phyloP scores from a whole-genome alignment of 2,113 vertebrate species.

The Nymphicus hollandicus region DNA sequence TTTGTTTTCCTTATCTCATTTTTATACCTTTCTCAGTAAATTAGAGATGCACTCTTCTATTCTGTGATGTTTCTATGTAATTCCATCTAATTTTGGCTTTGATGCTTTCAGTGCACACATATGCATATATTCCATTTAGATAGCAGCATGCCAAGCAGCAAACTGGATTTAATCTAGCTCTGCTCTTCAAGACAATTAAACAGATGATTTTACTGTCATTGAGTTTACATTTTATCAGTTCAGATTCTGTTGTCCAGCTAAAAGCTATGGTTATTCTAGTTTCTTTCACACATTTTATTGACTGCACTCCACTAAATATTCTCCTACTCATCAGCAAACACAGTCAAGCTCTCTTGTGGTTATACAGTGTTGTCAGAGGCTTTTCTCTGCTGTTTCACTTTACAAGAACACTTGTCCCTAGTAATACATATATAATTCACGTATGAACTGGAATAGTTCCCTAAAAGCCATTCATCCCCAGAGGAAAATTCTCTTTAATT shows the following conservation, averaged over 20 bases:
- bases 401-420: slow-evolving; percentile 10
- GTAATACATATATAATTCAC: slow-evolving; percentile 39
- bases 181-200: not conserved
- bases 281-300: not conserved
- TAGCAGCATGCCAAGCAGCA: not conserved
- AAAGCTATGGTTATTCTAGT: not conserved
- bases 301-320: not conserved
- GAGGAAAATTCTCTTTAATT: slow-evolving; percentile 24
- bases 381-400: slow-evolving; percentile 20
- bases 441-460: not conserved
- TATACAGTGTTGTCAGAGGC: not conserved
- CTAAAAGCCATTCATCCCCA: not conserved
- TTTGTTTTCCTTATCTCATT: not conserved
- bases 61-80: not conserved
- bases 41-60: not conserved
- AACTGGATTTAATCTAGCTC: not conserved
- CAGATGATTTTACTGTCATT: not conserved
- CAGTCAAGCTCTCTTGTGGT: not conserved
- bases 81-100: not conserved
- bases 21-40: not conserved
- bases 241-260: not conserved
- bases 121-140: not conserved
- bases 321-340: not conserved
- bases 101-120: not conserved
- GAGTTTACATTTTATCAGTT: not conserved